These are phyloP conservation scores for Melanotaenia trifasciata DNA, from an alignment of 2,797 vertebrate species.

Conservation along the genomic window DNA sequence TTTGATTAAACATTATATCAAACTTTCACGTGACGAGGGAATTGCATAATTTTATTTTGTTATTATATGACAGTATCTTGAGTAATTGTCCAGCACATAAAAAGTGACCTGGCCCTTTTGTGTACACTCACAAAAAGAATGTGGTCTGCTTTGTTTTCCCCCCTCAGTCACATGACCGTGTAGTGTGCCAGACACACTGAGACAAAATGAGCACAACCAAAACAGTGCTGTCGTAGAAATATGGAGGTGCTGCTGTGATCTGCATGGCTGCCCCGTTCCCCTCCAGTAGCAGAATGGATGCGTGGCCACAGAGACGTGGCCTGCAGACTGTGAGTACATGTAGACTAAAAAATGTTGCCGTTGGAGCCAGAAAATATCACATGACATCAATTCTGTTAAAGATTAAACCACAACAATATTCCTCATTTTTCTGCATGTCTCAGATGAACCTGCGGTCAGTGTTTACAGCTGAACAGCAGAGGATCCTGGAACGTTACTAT, in stretches of 20 bases:
- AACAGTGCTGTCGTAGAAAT: constrained; percentile 48
- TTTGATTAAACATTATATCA: too few species aligned
- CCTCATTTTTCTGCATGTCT: constrained; percentile 36
- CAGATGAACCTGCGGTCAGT: constrained; percentile 99
- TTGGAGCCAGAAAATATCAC: too few species aligned
- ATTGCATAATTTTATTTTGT: too few species aligned
- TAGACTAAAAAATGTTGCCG: neutral
- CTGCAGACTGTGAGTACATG: constrained; percentile 82
- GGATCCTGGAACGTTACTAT: constrained; percentile 97
- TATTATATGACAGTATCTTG: too few species aligned
- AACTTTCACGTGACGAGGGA: too few species aligned
- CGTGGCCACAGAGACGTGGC: constrained; percentile 83
- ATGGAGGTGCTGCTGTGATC: constrained; percentile 72
- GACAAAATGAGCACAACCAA: constrained; percentile 53
- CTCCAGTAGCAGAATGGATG: constrained; percentile 82
- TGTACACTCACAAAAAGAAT: neutral
- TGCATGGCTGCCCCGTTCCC: constrained; percentile 73
- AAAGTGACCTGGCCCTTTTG: neutral
- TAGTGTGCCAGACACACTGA: constrained; percentile 47
- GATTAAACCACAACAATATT: too few species aligned
- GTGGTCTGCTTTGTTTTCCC: constrained; percentile 30
- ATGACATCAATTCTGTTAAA: too few species aligned
- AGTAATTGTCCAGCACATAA: too few species aligned
- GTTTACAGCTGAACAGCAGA: constrained; percentile 97
- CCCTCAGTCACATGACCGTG: constrained; percentile 40